Conservation (phyloP, 2,797 vertebrate species). For the Falco peregrinus region DNA sequence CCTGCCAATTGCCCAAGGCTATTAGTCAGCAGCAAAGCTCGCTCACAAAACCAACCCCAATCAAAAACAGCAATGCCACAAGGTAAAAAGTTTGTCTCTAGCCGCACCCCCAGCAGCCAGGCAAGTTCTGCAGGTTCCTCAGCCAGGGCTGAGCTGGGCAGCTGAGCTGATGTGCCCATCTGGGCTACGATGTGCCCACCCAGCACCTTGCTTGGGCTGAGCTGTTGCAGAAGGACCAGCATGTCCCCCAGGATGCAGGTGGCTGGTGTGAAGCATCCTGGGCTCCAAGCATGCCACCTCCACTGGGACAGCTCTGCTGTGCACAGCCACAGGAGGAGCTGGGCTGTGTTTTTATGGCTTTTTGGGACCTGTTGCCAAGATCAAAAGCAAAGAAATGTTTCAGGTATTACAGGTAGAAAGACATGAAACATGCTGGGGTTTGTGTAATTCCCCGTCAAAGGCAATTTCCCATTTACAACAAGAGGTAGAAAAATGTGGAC, state of each 20-base stretch:
- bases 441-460: background rate
- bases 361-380: background rate
- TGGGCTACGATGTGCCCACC: background rate
- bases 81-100: slow-evolving; percentile 27
- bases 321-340: accelerated
- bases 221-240: background rate
- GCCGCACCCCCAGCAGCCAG: background rate
- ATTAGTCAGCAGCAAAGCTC: slow-evolving; percentile 28
- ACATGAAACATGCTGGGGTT: accelerated
- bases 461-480: background rate
- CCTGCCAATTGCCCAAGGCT: slow-evolving; percentile 46
- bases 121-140: slow-evolving; percentile 26
- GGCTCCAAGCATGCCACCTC: background rate
- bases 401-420: background rate
- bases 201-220: background rate
- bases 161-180: background rate
- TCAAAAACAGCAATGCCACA: background rate
- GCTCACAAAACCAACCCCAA: background rate
- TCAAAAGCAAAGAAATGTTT: background rate
- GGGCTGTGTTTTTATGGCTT: accelerated
- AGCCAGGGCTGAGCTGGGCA: background rate
- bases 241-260: background rate
- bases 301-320: background rate
- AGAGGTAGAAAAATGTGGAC: background rate
- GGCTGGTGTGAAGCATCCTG: accelerated